Evolutionary conservation across 2,113 vertebrate species (phyloP), one percentile per base, ranked within the genome.

Genomic region (Tinamus guttatus): DNA sequence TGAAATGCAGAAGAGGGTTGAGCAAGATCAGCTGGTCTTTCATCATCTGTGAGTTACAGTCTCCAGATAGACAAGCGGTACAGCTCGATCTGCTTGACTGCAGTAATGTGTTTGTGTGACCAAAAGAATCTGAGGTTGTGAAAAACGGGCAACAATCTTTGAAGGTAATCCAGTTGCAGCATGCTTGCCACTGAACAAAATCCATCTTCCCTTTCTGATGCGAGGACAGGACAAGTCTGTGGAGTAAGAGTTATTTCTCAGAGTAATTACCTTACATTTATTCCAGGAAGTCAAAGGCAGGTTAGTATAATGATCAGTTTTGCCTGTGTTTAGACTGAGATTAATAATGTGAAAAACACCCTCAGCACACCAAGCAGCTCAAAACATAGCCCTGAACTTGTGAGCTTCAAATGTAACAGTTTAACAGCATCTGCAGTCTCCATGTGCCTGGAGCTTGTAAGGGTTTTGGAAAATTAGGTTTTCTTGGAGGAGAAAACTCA

Each of bases 361-460:
- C 58, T n/a, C 47, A 87, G 28, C 24, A 19, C 41, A 87, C 15
- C 3, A 51, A 73, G 67, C 71, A 62, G n/a, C 21, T 41, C 74
- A n/a, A 2, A 20, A 19, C 4, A 3, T 11, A 30, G 45, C 59
- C 62, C 8, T 1, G 1, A 84, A 38, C 9, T 20, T 4, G 7
- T 19, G 15, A 30, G 24, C 9, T 84, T 12, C 27, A n/a, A 22
- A 27, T 7, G 22, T 4, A 7, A 5, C 59, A 60, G 11, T n/a
- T 13, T 47, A 36, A 15, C 41, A 68, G 5, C 12, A 80, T 5
- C 79, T 65, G 27, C 75, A 58, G 40, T 64, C 13, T 69, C 43
- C n/a, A 4, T 14, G 38, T 0, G 0, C 9, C 8, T 21, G 68
- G 38, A 0, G 0, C 13, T 45, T 81, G 9, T 16, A 67, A 70